A percentile compares a stretch with the other conserved stretches of the same genome.
These are phyloP conservation scores for Dysmachus trigonus DNA, from an alignment of 2,888 invertebrate genomes.

Conservation along the genomic window DNA sequence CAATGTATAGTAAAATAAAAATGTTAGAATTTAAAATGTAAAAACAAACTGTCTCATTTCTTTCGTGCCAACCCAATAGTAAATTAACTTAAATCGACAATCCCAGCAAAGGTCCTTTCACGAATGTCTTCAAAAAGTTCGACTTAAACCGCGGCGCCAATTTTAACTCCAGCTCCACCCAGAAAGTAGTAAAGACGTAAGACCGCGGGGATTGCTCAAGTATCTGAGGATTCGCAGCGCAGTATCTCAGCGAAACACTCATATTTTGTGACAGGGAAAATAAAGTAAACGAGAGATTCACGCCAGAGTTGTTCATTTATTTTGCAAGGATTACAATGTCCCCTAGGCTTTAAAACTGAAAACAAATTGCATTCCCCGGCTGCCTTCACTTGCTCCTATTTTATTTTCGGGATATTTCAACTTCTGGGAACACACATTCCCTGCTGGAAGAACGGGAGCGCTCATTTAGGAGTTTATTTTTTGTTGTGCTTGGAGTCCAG, in stretches of 20 bases:
- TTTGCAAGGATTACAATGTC: constrained; percentile 32
- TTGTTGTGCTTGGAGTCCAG: not conserved
- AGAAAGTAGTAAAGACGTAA: not conserved
- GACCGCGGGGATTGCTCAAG: not conserved
- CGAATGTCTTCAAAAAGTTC: no score
- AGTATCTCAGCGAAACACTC: constrained; percentile 18
- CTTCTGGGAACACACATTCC: not conserved
- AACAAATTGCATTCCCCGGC: constrained; percentile 28
- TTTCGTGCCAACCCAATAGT: no score
- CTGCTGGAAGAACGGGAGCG: not conserved
- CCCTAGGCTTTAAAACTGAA: constrained; percentile 29
- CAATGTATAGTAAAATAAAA: no score
- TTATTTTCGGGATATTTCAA: not conserved
- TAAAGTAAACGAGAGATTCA: constrained; percentile 29
- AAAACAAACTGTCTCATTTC: no score
- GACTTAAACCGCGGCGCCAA: not conserved
- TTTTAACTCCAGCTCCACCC: not conserved
- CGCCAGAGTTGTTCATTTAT: constrained; percentile 36
- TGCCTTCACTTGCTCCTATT: not conserved
- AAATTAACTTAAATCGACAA: not conserved
- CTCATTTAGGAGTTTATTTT: constrained; percentile 13
- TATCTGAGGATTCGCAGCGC: not conserved
- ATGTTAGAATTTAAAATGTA: no score
- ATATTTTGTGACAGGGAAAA: constrained; percentile 28
- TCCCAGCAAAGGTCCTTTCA: not conserved